Base-by-base conservation (phyloP, 2,888 invertebrate species). In the Biston stratarius region DNA sequence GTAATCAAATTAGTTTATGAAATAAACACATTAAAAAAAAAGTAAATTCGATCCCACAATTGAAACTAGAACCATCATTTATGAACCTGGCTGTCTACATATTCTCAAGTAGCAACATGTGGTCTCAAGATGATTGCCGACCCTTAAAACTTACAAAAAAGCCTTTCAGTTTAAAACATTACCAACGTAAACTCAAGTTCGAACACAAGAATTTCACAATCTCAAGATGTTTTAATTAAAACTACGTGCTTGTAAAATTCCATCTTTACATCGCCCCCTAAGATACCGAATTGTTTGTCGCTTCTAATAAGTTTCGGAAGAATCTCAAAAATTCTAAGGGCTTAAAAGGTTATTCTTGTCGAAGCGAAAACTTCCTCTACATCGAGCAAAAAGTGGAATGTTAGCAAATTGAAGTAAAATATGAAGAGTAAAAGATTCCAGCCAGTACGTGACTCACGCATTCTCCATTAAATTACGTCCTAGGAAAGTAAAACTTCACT, bases 401-500 rank as follows among this genome's bases (percentile, higher is more conserved):
- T 51, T n/a, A 11, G 38, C 15, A n/a, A 62, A 61, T 9, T 44
- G n/a, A 24, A 60, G 52, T 49, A 38, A 44, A 64, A 42, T 59
- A 61, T 62, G 42, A 59, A 56, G 68, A 70, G 44, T 63, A 72
- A 61, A 24, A 66, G 75, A 77, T 82, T 83, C 82, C 84, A 84
- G 76, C 81, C 83, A 76, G 76, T 76, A 68, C 70, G 67, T 52
- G 55, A 83, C 81, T 78, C 83, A 83, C 84, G 75, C 81, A 80
- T 77, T 78, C 73, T 75, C 81, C 74, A 61, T 72, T 67, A 79
- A 73, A 68, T 76, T 75, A 47, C 61, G 71, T 71, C 70, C 73
- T 74, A 73, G 62, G 69, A 70, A 77, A 77, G 74, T 72, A 78
- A 84, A 88, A 89, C 87, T 89, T 89, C 88, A 89, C 90, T 84